Evolutionary conservation across 2,797 vertebrate species (phyloP), one percentile per base, ranked within the genome.

Genomic region (Allochrocebus solatus): DNA sequence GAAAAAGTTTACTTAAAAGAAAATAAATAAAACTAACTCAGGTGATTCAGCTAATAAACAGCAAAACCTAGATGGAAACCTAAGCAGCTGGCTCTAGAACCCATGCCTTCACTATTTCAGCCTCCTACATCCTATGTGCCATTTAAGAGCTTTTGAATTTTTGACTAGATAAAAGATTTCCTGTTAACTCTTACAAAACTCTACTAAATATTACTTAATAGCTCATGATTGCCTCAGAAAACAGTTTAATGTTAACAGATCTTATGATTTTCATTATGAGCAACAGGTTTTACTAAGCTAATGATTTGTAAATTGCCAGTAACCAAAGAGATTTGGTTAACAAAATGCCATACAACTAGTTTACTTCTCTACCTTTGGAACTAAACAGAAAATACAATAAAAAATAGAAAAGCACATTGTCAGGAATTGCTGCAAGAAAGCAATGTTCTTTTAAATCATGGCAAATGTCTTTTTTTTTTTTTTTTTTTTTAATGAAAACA

Each of bases 361-460:
- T 91, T 61, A 57, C 21, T 82, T 8, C 10, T 79, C 1, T 30
- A 33, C 1, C 28, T 80, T 70, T 79, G 30, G 13, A 94, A 90
- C 5, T 28, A 80, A 55, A 64, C 12, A 89, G 67, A 96, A 96
- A 76, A 87, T 7, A 61, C 1, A 67, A 41, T 22, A 85, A 83
- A 89, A 48, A 57, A 19, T 48, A 50, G 89, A 50, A 72, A 86
- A n/a, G 19, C 67, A 79, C 50, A 93, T 41, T 89, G 76, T 92
- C 10, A 83, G 85, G 10, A 89, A 93, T 59, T 67, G 57, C 46
- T 92, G 13, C 9, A 91, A 70, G 86, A 59, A 93, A 76, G 48
- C 72, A 85, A 67, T 55, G 24, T 8, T 91, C 11, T 96, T 92
- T 93, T 61, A 85, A 95, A 81, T 88, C 30, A 95, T 41, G 64